Base-by-base conservation (phyloP, 1,140 invertebrate species). In the Drosophila suzukii region DNA sequence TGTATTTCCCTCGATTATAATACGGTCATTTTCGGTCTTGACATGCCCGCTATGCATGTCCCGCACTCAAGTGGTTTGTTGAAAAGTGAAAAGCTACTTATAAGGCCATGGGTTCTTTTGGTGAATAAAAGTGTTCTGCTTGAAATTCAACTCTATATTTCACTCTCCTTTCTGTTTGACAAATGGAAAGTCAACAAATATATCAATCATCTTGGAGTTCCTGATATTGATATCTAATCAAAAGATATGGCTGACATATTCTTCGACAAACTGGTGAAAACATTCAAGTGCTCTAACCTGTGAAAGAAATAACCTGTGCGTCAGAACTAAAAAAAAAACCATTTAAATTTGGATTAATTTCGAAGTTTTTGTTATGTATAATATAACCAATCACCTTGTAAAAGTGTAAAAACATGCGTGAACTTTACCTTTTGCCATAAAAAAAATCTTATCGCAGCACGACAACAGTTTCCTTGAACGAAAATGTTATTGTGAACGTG, bases 171-270 rank as follows among this genome's bases (percentile, higher is more conserved):
- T 70, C 50, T 34, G 72, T 65, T 67, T 73, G 70, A 80, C 73
- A 72, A 80, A 80, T 72, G 44, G 46, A 66, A 56, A 71, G 66
- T 49, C 57, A 72, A 41, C 36, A 43, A 66, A 53, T 66, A 66
- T 83, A 86, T 88, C 83, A 72, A 85, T 85, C 81, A 80, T 85
- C 50, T 63, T 62, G 56, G 49, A 63, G 53, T 71, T 57, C 56
- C 65, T 77, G 82, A 75, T 81, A 85, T 75, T 65, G 70, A 85
- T 89, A 89, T 89, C 85, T 89, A 81, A 89, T 89, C 77, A 65
- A 77, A 76, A 71, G 76, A 82, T 75, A 83, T 84, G 75, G 57
- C 59, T 58, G 58, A 66, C 57, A 73, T 61, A 56, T 57, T 51
- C 68, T 66, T 5, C 27, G 50, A 75, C 65, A 63, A 43, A 58